Conservation (phyloP, 1,140 invertebrate species). For the Brachystomella parvula region DNA sequence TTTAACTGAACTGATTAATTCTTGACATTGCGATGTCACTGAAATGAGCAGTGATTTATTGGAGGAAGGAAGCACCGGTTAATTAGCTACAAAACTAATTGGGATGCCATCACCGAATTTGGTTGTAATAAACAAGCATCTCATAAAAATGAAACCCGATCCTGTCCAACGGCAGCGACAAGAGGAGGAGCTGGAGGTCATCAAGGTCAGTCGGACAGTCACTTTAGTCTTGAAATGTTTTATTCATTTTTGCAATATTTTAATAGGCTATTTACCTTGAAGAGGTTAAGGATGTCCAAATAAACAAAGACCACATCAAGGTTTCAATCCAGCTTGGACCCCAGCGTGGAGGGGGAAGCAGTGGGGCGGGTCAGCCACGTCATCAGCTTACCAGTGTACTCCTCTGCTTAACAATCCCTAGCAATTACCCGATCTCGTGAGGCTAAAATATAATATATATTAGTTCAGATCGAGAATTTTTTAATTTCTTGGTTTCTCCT, state of each 20-base stretch:
- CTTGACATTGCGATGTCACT: too few species aligned
- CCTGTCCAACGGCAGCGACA: too few species aligned
- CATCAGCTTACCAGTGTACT: slow-evolving; percentile 15
- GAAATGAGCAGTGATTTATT: too few species aligned
- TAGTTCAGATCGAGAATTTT: background rate
- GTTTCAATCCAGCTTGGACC: slow-evolving; percentile 25
- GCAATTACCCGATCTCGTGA: slow-evolving; percentile 32
- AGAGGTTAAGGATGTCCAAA: slow-evolving; percentile 26
- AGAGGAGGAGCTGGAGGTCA: slow-evolving; percentile 31
- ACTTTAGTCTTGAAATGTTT: background rate
- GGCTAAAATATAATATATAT: background rate
- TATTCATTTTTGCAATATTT: background rate
- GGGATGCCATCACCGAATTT: too few species aligned
- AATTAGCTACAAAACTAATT: too few species aligned
- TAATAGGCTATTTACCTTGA: slow-evolving; percentile 32
- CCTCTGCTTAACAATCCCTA: slow-evolving; percentile 20
- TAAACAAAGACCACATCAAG: background rate
- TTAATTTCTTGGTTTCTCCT: background rate
- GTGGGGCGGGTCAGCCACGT: slow-evolving; percentile 5
- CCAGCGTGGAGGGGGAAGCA: slow-evolving; percentile 30
- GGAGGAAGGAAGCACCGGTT: too few species aligned
- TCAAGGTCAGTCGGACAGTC: slow-evolving; percentile 19
- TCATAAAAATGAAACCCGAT: too few species aligned
- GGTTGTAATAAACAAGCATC: too few species aligned
- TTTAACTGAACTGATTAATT: too few species aligned